Evolutionary conservation across 2,888 invertebrate genomes (phyloP).

Genomic region (Nebria salina): DNA sequence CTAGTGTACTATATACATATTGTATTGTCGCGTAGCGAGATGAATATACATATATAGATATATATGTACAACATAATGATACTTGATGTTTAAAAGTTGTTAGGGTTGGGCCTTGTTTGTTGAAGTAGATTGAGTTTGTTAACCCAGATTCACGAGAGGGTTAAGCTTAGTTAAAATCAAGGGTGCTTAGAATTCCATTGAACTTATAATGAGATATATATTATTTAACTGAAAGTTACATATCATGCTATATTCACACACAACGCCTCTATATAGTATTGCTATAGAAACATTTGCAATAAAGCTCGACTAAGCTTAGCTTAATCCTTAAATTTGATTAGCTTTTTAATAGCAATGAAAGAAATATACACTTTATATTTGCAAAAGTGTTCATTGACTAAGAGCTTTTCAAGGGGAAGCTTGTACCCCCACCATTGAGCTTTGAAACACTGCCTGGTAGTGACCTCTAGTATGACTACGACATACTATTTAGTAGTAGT

Average conservation of each 20-base stretch:
- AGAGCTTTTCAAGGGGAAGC: neutral
- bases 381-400: neutral
- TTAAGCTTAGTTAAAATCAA: neutral
- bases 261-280: too few species aligned
- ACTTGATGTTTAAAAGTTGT: neutral
- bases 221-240: neutral
- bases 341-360: neutral
- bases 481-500: neutral
- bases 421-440: neutral
- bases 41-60: neutral
- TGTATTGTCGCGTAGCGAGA: neutral
- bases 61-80: neutral
- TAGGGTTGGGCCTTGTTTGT: neutral
- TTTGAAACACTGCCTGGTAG: neutral
- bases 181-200: neutral
- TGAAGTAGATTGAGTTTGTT: neutral
- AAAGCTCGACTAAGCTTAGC: too few species aligned
- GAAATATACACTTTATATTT: neutral
- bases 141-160: neutral
- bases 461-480: conserved; percentile 1
- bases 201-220: neutral
- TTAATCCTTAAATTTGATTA: neutral
- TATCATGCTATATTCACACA: too few species aligned
- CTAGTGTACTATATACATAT: neutral
- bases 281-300: too few species aligned